These are phyloP conservation scores for Myoxocephalus aenaeus DNA, from an alignment of 2,797 vertebrate species.

Conservation along the genomic window DNA sequence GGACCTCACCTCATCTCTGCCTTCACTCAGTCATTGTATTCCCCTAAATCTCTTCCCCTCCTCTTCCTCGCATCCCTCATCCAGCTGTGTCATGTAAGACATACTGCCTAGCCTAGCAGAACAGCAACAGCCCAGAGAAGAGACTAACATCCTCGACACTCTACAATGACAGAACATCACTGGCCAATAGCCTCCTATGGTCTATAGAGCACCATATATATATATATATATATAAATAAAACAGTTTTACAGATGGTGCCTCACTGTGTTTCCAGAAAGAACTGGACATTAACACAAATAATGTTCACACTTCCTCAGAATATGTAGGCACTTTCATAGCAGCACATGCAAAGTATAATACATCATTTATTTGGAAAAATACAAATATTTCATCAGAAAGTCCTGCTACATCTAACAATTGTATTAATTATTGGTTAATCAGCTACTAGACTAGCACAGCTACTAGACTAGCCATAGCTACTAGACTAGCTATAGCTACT, in stretches of 20 bases:
- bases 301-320: conserved; percentile 6
- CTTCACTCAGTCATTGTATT: conserved; percentile 25
- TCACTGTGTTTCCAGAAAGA: neutral
- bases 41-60: conserved; percentile 26
- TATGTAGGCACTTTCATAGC: neutral
- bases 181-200: conserved; percentile 28
- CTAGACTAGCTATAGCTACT: too few relatives aligned
- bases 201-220: conserved; percentile 13
- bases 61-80: conserved; percentile 35
- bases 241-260: neutral
- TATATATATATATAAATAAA: neutral
- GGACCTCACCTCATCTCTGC: conserved; percentile 24
- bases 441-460: too few relatives aligned
- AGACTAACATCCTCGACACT: conserved; percentile 26
- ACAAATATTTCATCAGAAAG: neutral
- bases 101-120: conserved; percentile 35
- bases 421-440: too few relatives aligned
- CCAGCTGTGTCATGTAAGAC: conserved; percentile 36
- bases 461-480: too few relatives aligned
- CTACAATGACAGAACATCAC: conserved; percentile 44
- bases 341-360: neutral
- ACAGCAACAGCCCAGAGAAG: conserved; percentile 48
- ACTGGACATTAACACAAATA: neutral
- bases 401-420: neutral
- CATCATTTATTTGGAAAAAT: neutral